These are phyloP conservation scores for Molothrus aeneus DNA, from an alignment of 2,797 vertebrate genomes.

Conservation along the genomic window DNA sequence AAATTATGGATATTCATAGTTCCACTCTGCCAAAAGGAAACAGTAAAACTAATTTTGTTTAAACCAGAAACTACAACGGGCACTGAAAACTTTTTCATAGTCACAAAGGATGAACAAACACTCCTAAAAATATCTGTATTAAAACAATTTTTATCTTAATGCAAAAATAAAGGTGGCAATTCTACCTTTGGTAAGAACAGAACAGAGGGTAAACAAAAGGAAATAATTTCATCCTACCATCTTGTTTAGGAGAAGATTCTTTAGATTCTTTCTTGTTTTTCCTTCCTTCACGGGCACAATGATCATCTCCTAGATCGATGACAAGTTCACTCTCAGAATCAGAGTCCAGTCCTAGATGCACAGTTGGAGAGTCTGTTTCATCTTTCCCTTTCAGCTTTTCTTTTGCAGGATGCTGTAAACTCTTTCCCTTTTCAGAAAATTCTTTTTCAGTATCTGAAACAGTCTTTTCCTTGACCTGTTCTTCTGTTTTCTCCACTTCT, in stretches of 20 bases:
- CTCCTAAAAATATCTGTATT: background rate
- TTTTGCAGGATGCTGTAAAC: constrained; percentile 76
- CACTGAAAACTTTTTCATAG: background rate
- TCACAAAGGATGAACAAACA: background rate
- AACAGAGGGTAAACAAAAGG: background rate
- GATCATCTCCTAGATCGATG: constrained; percentile 95
- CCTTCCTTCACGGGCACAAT: constrained; percentile 87
- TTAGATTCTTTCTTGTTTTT: constrained; percentile 89
- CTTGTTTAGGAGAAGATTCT: constrained; percentile 83
- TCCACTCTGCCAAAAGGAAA: background rate
- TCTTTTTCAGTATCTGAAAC: constrained; percentile 82
- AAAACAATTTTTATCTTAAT: background rate
- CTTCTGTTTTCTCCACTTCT: constrained; percentile 74
- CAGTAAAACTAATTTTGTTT: background rate
- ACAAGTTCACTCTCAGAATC: constrained; percentile 97
- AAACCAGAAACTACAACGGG: background rate
- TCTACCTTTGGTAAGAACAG: background rate
- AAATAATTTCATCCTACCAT: constrained; percentile 79
- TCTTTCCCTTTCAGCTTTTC: constrained; percentile 88
- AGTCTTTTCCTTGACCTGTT: constrained; percentile 81
- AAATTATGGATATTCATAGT: background rate
- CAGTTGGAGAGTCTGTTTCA: constrained; percentile 82
- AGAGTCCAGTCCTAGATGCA: constrained; percentile 89
- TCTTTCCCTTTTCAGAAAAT: constrained; percentile 84
- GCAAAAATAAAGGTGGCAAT: background rate